Evolutionary conservation across 2,797 vertebrate species (phyloP).

Genomic region (Peromyscus aztecus): DNA sequence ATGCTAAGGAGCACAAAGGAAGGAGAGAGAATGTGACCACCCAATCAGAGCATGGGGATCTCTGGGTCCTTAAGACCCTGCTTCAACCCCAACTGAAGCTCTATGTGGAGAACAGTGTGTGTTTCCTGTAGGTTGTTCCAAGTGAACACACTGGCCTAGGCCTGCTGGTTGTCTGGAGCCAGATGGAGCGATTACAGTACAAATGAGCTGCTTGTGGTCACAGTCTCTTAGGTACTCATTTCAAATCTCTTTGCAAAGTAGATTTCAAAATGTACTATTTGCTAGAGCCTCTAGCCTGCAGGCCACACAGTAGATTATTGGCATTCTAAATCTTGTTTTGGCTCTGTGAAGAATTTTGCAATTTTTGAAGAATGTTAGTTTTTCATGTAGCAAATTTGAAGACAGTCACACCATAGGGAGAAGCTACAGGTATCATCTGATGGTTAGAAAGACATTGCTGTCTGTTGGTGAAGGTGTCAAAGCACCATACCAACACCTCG

Average conservation of each 20-base stretch:
- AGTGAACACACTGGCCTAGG: not conserved
- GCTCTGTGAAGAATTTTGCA: conserved; percentile 38
- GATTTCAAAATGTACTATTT: not conserved
- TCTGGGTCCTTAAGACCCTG: not conserved
- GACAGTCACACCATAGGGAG: not conserved
- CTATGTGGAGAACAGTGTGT: not conserved
- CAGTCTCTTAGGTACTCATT: not conserved
- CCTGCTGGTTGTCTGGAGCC: not conserved
- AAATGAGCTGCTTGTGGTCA: not conserved
- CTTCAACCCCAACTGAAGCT: not conserved
- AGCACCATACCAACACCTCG: not conserved
- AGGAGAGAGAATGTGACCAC: not conserved
- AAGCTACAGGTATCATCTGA: not conserved
- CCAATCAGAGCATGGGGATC: not conserved
- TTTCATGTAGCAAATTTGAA: not conserved
- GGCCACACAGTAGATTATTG: not conserved
- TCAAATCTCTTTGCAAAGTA: not conserved
- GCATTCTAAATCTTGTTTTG: not conserved
- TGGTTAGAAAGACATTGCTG: no score
- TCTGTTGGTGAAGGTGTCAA: not conserved
- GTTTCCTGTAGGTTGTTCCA: not conserved
- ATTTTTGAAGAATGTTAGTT: conserved; percentile 51
- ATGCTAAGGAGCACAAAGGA: not conserved
- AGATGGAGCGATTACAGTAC: not conserved
- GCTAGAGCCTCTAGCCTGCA: not conserved